A percentile compares a stretch with the other conserved stretches of the same genome.
These are phyloP conservation scores for Byasa hedistus DNA, from an alignment of 2,888 invertebrate species.

Conservation along the genomic window DNA sequence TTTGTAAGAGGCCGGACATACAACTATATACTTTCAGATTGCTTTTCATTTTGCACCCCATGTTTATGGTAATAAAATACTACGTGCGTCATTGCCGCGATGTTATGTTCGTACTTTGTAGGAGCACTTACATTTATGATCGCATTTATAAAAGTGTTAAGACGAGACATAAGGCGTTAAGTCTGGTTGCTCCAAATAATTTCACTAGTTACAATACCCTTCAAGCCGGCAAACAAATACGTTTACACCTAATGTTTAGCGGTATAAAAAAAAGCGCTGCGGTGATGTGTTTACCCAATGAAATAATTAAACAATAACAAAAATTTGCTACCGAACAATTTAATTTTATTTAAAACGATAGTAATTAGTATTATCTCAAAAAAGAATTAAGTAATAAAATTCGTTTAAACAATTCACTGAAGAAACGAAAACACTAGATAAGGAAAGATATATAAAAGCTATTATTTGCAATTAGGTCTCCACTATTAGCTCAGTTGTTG, in stretches of 20 bases:
- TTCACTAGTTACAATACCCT: too few species aligned
- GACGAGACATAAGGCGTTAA: conserved; percentile 10
- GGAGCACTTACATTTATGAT: conserved; percentile 23
- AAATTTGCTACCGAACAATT: too few species aligned
- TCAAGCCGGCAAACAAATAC: too few species aligned
- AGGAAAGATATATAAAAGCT: background rate
- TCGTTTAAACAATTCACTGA: too few species aligned
- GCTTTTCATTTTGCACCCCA: background rate
- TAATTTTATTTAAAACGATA: too few species aligned
- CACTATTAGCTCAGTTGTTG: background rate
- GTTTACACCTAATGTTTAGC: too few species aligned
- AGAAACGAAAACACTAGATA: too few species aligned
- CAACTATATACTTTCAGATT: background rate
- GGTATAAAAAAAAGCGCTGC: too few species aligned
- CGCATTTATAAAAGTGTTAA: conserved; percentile 13
- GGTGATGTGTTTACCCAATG: too few species aligned
- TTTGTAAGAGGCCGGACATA: background rate
- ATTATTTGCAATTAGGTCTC: background rate
- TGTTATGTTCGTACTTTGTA: conserved; percentile 10
- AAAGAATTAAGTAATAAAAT: too few species aligned
- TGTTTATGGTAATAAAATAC: conserved; percentile 19
- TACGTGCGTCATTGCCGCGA: conserved; percentile 21
- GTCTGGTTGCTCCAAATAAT: background rate
- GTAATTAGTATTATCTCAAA: too few species aligned
- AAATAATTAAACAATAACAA: too few species aligned